A percentile compares a stretch with the other conserved stretches of the same genome.
Conservation (phyloP, 2,113 vertebrate species). For the Brachionichthys hirsutus region DNA sequence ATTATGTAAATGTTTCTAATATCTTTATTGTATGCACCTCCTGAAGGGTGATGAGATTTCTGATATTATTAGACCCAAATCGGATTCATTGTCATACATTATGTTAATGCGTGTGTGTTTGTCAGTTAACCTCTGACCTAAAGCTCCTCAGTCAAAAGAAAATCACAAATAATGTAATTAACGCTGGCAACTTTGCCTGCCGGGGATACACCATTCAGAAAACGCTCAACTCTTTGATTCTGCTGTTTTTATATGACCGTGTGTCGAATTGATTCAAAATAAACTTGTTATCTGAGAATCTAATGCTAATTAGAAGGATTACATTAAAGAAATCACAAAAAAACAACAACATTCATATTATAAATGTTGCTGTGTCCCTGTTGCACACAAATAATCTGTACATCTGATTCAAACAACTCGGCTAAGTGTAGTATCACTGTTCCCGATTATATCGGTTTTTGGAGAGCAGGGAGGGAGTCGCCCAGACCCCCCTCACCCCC, state of each 20-base stretch:
- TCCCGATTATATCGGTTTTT: slow-evolving; percentile 28
- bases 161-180: background rate
- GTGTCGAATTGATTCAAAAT: no score
- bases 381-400: slow-evolving; percentile 9
- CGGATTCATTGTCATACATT: background rate
- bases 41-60: slow-evolving; percentile 35
- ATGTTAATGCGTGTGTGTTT: slow-evolving; percentile 8
- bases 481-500: slow-evolving; percentile 20
- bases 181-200: background rate
- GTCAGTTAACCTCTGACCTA: slow-evolving; percentile 26
- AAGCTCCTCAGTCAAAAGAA: background rate
- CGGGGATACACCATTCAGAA: no score
- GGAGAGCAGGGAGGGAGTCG: slow-evolving; percentile 23
- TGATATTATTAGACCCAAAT: slow-evolving; percentile 13
- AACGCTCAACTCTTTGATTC: no score
- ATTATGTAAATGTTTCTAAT: slow-evolving; percentile 46
- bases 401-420: slow-evolving; percentile 4
- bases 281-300: no score
- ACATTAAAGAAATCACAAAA: no score
- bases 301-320: no score
- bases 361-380: background rate
- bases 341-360: background rate
- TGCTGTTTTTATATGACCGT: no score
- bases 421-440: slow-evolving; percentile 30
- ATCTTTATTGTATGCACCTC: slow-evolving; percentile 20